Evolutionary conservation across 2,888 invertebrate genomes (phyloP).

Genomic region (Aleiodes alternator): DNA sequence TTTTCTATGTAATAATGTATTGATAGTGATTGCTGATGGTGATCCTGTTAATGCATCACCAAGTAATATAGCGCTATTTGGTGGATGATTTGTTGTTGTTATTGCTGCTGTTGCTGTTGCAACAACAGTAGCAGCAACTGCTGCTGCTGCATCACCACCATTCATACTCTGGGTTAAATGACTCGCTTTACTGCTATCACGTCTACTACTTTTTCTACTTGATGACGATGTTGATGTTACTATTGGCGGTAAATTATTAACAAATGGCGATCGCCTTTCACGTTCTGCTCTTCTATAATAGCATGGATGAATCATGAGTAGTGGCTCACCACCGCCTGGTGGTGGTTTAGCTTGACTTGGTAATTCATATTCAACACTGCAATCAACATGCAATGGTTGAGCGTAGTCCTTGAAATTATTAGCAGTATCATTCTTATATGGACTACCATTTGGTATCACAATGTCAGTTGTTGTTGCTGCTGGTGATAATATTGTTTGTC

Average conservation of each 20-base stretch:
- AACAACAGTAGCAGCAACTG: conserved; percentile 48
- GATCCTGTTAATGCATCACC: conserved; percentile 52
- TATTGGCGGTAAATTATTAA: conserved; percentile 86
- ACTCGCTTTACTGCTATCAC: conserved; percentile 48
- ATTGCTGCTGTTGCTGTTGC: conserved; percentile 58
- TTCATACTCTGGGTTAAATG: conserved; percentile 39
- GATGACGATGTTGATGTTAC: conserved; percentile 70
- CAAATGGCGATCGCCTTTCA: conserved; percentile 88
- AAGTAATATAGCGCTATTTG: conserved; percentile 29
- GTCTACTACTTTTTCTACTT: conserved; percentile 56
- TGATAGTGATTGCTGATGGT: conserved; percentile 53
- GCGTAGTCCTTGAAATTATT: conserved; percentile 84
- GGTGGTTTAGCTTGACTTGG: conserved; percentile 93
- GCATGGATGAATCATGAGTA: conserved; percentile 93
- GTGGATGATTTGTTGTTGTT: conserved; percentile 46
- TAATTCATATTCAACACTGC: conserved; percentile 93
- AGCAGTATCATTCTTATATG: conserved; percentile 57
- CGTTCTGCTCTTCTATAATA: conserved; percentile 92
- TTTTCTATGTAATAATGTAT: conserved; percentile 41
- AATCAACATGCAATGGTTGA: conserved; percentile 91
- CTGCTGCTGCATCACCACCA: conserved; percentile 48
- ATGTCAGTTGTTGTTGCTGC: conserved; percentile 44
- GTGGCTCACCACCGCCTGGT: conserved; percentile 86
- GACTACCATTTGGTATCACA: conserved; percentile 39
- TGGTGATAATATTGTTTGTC: conserved; percentile 54